Evolutionary conservation across 1,140 invertebrate species (phyloP).

Genomic region (Scylla paramamosain): DNA sequence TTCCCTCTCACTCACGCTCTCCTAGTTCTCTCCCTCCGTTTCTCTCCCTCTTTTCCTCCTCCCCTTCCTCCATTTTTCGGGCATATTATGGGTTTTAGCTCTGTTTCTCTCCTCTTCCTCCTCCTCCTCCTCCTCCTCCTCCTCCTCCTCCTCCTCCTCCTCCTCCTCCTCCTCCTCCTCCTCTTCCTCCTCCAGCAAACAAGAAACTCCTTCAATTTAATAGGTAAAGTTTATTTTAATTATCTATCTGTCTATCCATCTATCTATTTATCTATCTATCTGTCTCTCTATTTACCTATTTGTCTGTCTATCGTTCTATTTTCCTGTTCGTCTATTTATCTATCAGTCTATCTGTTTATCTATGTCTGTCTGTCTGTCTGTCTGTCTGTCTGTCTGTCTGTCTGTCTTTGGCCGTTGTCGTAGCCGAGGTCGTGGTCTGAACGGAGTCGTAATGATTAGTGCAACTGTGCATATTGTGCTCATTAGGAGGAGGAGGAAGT

Average conservation of each 20-base stretch:
- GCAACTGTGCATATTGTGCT: constrained; percentile 71
- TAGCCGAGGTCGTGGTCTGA: background rate
- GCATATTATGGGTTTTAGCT: too few species aligned
- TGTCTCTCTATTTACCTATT: background rate
- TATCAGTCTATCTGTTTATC: background rate
- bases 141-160: background rate
- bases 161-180: background rate
- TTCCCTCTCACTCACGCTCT: background rate
- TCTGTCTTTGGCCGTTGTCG: background rate
- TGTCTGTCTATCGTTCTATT: background rate
- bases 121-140: constrained; percentile 10
- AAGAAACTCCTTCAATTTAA: too few species aligned
- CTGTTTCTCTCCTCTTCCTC: background rate
- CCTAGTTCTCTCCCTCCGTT: background rate
- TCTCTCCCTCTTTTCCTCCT: background rate
- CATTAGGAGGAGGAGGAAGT: constrained; percentile 36
- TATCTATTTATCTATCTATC: background rate
- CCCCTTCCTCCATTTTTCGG: background rate
- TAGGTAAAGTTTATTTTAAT: too few species aligned
- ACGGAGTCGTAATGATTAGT: constrained; percentile 60
- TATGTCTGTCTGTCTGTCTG: background rate
- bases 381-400: constrained; percentile 1
- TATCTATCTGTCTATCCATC: background rate
- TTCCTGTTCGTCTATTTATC: background rate
- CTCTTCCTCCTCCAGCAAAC: background rate